Evolutionary conservation across 2,113 vertebrate genomes (phyloP), one percentile per base, ranked within the genome.

Genomic region (Ailuropoda melanoleuca): DNA sequence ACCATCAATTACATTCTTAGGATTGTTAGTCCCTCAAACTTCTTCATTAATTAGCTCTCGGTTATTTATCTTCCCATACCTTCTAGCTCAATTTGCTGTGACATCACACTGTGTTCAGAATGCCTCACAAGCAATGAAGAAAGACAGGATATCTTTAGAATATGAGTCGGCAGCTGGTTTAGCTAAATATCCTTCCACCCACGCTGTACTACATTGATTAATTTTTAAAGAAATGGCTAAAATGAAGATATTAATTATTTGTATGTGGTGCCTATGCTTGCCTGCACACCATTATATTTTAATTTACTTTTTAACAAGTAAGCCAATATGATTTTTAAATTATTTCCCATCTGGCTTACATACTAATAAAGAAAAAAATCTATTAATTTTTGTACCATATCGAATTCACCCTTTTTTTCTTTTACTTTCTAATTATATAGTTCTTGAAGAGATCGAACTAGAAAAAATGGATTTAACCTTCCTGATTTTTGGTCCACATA

Each of bases 221-320:
- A 72, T 95, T 95, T 94, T 95, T 98, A 68, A 93, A 95, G 31
- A 93, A 97, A 93, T 75, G 66, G 66, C 74, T 93, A 97, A 97
- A 98, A 96, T 95, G 53, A 95, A 95, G 80, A 96, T 96, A 97
- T 96, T 94, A 97, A 97, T 95, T 95, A 97, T 97, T 97, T 95
- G 80, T 81, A 81, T 80, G 24, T 39, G 48, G 26, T 89, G 1
- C 64, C 75, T 68, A 92, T 74, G 93, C 72, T 94, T 18, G 82
- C 43, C 13, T 50, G 48, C 48, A 84, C 68, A 91, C 6, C 39
- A 77, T 96, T 95, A 60, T 90, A 95, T 95, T 96, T 97, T 97
- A 95, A 97, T 95, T 92, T 93, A 86, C 60, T 88, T 96, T 93
- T 97, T 81, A 96, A 90, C 0, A 0, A 80, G 60, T 70, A 94